Evolutionary conservation across 1,140 invertebrate species (phyloP).

Genomic region (Delia radicum): DNA sequence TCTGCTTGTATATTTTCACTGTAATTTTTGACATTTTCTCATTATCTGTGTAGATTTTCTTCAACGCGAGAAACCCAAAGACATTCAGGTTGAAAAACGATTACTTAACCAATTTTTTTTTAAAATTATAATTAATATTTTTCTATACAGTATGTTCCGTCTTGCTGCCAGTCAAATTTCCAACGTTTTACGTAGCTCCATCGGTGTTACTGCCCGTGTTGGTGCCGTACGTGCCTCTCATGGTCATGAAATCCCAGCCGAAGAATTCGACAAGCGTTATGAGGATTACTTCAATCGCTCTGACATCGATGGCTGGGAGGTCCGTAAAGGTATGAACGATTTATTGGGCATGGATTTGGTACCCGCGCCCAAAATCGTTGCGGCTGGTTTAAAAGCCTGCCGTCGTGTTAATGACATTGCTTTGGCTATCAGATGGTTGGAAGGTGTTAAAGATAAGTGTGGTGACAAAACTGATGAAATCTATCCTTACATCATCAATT

Average conservation of each 20-base stretch:
- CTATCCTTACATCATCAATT: slow-evolving; percentile 90
- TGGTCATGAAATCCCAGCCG: slow-evolving; percentile 61
- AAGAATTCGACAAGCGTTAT: slow-evolving; percentile 75
- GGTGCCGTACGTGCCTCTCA: slow-evolving; percentile 50
- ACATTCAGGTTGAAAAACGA: background rate
- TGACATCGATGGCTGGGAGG: slow-evolving; percentile 96
- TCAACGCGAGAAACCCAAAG: slow-evolving; percentile 21
- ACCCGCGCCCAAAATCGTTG: slow-evolving; percentile 92
- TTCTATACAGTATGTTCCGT: slow-evolving; percentile 57
- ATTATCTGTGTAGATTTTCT: slow-evolving; percentile 15
- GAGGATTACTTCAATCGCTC: slow-evolving; percentile 83
- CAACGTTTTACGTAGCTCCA: slow-evolving; percentile 46
- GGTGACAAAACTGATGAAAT: slow-evolving; percentile 76
- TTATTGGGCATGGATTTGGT: slow-evolving; percentile 87
- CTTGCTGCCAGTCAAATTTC: slow-evolving; percentile 54
- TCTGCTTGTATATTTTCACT: background rate
- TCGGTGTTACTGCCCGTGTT: slow-evolving; percentile 40
- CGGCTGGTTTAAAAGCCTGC: slow-evolving; percentile 89
- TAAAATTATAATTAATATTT: background rate
- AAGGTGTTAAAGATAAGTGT: slow-evolving; percentile 89
- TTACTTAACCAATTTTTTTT: slow-evolving; percentile 30
- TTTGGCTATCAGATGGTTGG: slow-evolving; percentile 87
- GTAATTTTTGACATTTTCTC: background rate
- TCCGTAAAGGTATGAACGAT: slow-evolving; percentile 84
- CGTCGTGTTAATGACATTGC: slow-evolving; percentile 93